phyloP scores from a whole-genome alignment of 2,113 vertebrate species.

The Gavialis gangeticus region DNA sequence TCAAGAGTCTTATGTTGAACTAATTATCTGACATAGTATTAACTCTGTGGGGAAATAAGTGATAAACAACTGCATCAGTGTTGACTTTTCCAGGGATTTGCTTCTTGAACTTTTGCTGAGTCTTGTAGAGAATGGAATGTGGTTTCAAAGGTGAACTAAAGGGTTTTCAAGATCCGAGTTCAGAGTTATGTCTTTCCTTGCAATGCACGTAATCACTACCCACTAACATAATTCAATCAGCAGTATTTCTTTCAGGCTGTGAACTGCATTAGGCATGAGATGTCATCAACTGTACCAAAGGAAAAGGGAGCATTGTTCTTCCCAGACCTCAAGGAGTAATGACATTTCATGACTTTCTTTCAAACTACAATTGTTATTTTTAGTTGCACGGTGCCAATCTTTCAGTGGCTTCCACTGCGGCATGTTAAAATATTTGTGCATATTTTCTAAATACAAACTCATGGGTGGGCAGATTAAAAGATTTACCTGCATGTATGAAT shows the following conservation, averaged over 20 bases:
- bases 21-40: not conserved
- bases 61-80: not conserved
- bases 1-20: not conserved
- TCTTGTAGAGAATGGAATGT: not conserved
- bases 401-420: not conserved
- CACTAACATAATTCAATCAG: not conserved
- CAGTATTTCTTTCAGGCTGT: not conserved
- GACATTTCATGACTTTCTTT: not conserved
- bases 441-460: not conserved
- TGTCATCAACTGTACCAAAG: not conserved
- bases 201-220: not conserved
- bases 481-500: not conserved
- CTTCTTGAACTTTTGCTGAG: not conserved
- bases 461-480: not conserved
- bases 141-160: not conserved
- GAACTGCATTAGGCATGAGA: not conserved
- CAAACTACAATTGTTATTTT: not conserved
- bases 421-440: not conserved
- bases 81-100: not conserved
- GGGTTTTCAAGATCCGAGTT: not conserved
- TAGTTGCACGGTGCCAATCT: not conserved
- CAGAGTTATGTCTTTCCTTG: not conserved
- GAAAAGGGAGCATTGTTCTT: not conserved
- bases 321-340: not conserved
- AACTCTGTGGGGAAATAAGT: not conserved